Base-by-base conservation (phyloP, 2,113 vertebrate species). In the Alces alces region DNA sequence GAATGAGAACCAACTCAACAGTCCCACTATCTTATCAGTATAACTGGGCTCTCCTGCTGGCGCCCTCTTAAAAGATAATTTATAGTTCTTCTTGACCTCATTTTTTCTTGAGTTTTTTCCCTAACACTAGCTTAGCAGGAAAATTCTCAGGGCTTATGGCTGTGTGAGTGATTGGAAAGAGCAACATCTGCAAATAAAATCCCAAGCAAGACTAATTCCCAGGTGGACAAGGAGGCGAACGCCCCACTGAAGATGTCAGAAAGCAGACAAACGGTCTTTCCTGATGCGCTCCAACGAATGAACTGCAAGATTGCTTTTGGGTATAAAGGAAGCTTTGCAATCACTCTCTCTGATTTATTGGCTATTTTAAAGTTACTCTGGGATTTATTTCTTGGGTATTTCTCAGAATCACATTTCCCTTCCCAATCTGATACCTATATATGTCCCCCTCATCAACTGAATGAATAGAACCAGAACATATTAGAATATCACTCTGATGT, bases 111-210 rank as follows among this genome's bases (percentile, higher is more conserved):
- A 96, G 96, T 91, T 96, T 90, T 93, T 98, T 98, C 97, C 97
- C 92, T 97, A 97, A 97, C 95, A 97, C 98, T 92, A 96, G 94
- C 90, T 97, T 57, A 85, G 97, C 27, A 98, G 98, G 97, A 97
- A 98, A 98, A 96, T 86, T 96, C 97, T 98, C 96, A 86, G 93
- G 94, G 50, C 92, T 94, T 84, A 96, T 2, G 92, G 97, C 95
- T 97, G 80, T 52, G 80, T 55, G 55, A 93, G 95, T 97, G 92
- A 96, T 33, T 80, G 92, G 92, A 25, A 84, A 57, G 87, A 97
- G 97, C 84, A 73, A 33, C 54, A 60, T 83, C 25, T 91, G 93
- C 86, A 96, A 97, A 93, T 83, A 39, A 84, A 96, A 95, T 88
- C 91, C 92, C 86, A 96, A 96, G 91, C 25, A 58, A 64, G 95